Evolutionary conservation across 2,113 vertebrate genomes (phyloP).

Genomic region (Nesoenas mayeri): DNA sequence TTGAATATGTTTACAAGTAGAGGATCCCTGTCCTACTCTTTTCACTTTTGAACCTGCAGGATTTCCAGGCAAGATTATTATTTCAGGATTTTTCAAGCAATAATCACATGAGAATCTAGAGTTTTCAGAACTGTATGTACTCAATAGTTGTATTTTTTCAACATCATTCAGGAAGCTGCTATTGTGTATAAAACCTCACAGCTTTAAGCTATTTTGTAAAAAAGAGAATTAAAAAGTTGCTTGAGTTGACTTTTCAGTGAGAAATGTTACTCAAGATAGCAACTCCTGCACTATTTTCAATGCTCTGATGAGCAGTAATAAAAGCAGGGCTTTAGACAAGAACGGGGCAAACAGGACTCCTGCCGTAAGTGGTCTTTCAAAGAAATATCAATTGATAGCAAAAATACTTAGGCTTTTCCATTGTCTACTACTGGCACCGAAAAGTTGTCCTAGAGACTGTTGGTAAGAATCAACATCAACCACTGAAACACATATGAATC

Average conservation of each 20-base stretch:
- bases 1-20: neutral
- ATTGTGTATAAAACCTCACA: neutral
- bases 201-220: neutral
- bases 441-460: neutral
- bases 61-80: neutral
- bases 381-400: neutral
- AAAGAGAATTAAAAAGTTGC: neutral
- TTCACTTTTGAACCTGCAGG: neutral
- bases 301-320: neutral
- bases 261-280: neutral
- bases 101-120: neutral
- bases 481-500: neutral
- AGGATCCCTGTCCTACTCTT: neutral
- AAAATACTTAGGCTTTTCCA: neutral
- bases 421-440: neutral
- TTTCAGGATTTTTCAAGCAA: neutral
- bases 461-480: neutral
- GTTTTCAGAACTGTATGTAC: rapidly evolving
- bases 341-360: neutral
- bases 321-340: neutral
- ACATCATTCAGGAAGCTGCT: neutral
- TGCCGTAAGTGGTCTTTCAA: neutral
- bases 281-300: neutral
- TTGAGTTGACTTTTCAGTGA: neutral
- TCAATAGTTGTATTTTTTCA: neutral